Base-by-base conservation (phyloP, 1,140 invertebrate species). In the Laodelphax striatellus region DNA sequence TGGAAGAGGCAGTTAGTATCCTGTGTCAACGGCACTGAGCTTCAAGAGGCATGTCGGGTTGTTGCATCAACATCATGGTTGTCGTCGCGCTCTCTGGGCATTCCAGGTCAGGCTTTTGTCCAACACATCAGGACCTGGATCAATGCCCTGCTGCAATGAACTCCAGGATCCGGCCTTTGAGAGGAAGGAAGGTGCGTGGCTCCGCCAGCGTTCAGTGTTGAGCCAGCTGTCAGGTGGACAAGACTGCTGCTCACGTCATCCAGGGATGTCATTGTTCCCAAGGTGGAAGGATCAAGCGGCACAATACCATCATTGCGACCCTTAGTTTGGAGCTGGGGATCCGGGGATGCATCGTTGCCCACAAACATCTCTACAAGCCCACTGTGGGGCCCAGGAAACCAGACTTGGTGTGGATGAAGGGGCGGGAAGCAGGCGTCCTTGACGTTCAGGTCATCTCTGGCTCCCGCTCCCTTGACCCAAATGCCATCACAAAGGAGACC, bases 201-300 rank as follows among this genome's bases (percentile, higher is more conserved):
- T 34, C 41, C 10, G 42, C 41, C 9, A 19, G n/a, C 10, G 31
- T 42, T 3, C 24, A 17, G 16, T 75, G 71, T 62, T 59, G 71
- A 34, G 70, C 71, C 1, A 69, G 70, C 0, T 73, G 70, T 64
- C 0, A 21, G 2, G n/a, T n/a, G 8, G 62, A 50, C 19, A 72
- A 75, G 55, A 74, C 73, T 0, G 60, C 68, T 0, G 66, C 68
- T 16, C 74, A 76, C 44, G 62, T 69, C 11, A 64, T 75, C 4
- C 71, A 75, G 56, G 55, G 56, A 5, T 76, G 74, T 58, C 62
- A 62, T 24, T 44, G 72, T 43, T 72, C 71, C 0, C 71, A 74
- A 60, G 67, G 67, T 14, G 67, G 66, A 4, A 62, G 71, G 0
- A 67, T 74, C n/a, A 22, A 63, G 11, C 63, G 72, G 9, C 73